phyloP scores from a whole-genome alignment of 2,888 invertebrate genomes.

The Epirrhoe tristata region DNA sequence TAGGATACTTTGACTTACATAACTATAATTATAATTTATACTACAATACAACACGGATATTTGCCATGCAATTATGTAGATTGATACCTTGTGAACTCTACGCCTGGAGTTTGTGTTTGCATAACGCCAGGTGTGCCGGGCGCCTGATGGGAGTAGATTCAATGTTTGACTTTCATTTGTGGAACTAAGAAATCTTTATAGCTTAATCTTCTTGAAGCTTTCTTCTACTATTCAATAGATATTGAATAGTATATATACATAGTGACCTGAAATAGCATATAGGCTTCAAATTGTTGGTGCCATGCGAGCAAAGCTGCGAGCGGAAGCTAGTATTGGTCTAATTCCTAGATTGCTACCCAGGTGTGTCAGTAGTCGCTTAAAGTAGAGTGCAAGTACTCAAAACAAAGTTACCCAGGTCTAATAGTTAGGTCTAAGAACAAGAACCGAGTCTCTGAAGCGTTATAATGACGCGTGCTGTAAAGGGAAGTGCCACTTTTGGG shows the following conservation, averaged over 20 bases:
- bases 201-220: neutral
- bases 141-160: constrained; percentile 21
- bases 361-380: no score
- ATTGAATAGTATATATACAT: no score
- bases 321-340: no score
- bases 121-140: constrained; percentile 17
- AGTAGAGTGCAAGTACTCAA: neutral
- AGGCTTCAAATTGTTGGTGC: no score
- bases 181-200: neutral
- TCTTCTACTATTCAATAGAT: no score
- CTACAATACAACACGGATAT: constrained; percentile 7
- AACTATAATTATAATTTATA: no score
- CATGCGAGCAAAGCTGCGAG: no score
- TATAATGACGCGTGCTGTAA: constrained; percentile 35
- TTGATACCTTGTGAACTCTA: constrained; percentile 23
- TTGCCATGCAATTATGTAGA: constrained; percentile 35
- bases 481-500: constrained; percentile 41
- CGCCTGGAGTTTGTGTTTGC: constrained; percentile 15
- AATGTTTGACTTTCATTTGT: constrained; percentile 16
- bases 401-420: neutral
- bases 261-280: no score
- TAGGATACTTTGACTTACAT: neutral
- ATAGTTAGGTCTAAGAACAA: constrained; percentile 6
- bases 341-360: no score
- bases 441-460: constrained; percentile 26